phyloP scores from a whole-genome alignment of 2,888 invertebrate species.

The Polymixis flavicincta region DNA sequence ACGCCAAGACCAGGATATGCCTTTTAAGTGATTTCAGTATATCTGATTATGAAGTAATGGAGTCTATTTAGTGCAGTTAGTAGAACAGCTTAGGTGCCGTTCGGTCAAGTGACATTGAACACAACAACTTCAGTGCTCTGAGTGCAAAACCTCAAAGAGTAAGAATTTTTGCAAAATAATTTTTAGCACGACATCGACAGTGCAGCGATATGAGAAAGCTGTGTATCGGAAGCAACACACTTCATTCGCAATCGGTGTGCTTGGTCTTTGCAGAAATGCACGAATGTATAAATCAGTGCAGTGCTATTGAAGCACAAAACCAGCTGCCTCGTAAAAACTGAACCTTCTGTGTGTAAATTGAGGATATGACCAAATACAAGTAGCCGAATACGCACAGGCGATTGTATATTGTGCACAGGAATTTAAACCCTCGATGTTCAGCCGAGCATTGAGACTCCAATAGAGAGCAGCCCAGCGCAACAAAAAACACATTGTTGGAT shows the following conservation, averaged over 20 bases:
- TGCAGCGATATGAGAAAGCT: conserved; percentile 31
- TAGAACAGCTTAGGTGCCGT: background rate
- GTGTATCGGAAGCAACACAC: conserved; percentile 30
- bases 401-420: background rate
- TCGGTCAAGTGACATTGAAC: background rate
- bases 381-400: background rate
- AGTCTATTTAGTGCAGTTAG: background rate
- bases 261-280: conserved; percentile 4
- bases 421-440: background rate
- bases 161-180: background rate
- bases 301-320: conserved; percentile 11
- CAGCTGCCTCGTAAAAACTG: background rate
- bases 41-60: background rate
- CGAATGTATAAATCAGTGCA: conserved; percentile 16
- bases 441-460: too few relatives aligned
- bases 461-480: background rate
- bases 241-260: conserved; percentile 16
- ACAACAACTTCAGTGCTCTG: background rate
- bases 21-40: background rate
- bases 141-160: background rate
- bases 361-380: conserved; percentile 11
- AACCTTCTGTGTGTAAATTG: conserved; percentile 16
- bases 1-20: background rate
- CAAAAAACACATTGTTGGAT: background rate
- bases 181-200: conserved; percentile 3